Evolutionary conservation across 1,140 invertebrate genomes (phyloP).

Genomic region (Megathymus violae): DNA sequence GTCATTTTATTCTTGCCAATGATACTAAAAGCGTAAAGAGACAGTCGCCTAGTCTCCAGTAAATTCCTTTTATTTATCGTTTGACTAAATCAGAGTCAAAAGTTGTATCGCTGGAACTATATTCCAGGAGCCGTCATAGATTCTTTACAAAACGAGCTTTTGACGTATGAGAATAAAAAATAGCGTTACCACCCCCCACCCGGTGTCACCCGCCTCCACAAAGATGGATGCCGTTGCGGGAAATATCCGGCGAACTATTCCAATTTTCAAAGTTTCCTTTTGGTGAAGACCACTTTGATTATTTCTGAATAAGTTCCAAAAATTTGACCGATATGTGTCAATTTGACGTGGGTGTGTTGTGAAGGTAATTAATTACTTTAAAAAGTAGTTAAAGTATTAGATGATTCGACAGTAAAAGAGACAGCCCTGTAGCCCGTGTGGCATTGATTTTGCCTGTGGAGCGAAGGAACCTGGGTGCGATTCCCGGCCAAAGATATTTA

Average conservation of each 20-base stretch:
- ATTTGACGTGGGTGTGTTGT: slow-evolving; percentile 28
- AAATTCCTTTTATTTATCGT: slow-evolving; percentile 22
- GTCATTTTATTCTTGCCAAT: too few relatives aligned
- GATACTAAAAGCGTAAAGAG: too few relatives aligned
- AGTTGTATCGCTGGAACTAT: slow-evolving; percentile 1
- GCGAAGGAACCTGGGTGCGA: too few relatives aligned
- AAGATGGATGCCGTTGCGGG: slow-evolving; percentile 64
- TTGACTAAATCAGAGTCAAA: slow-evolving; percentile 9
- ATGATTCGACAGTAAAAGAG: too few relatives aligned
- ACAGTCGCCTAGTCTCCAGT: not conserved
- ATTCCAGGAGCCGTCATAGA: slow-evolving; percentile 42
- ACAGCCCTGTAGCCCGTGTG: too few relatives aligned
- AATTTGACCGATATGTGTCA: slow-evolving; percentile 39
- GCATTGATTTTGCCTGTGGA: too few relatives aligned
- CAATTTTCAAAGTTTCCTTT: slow-evolving; percentile 76
- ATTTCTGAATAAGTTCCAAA: slow-evolving; percentile 42
- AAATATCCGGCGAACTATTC: slow-evolving; percentile 77
- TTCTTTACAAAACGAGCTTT: slow-evolving; percentile 60
- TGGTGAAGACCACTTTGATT: slow-evolving; percentile 54
- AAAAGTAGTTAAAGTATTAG: too few relatives aligned
- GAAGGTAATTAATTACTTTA: slow-evolving; percentile 6
- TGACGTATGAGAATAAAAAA: slow-evolving; percentile 63
- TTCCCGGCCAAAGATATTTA: too few relatives aligned
- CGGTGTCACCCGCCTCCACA: slow-evolving; percentile 56
- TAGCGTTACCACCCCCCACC: slow-evolving; percentile 37